Percentiles rank a stretch among this genome's conserved stretches.
phyloP scores from a whole-genome alignment of 2,888 invertebrate species.

The Drepana falcataria region DNA sequence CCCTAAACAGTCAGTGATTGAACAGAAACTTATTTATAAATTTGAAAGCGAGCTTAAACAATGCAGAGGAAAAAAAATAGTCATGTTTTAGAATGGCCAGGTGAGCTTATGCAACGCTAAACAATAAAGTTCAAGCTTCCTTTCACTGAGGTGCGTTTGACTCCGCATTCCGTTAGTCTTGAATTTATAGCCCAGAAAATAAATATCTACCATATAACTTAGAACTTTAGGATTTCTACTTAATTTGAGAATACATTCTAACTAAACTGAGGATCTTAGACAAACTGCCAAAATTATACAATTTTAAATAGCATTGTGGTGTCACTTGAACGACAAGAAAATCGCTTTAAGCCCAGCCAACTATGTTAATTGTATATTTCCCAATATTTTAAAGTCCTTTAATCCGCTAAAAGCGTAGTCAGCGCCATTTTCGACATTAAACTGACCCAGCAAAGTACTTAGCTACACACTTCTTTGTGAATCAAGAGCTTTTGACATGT shows the following conservation, averaged over 20 bases:
- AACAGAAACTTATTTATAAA: slow-evolving; percentile 48
- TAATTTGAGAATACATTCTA: background rate
- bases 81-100: slow-evolving; percentile 40
- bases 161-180: slow-evolving; percentile 4
- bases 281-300: no score
- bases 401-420: background rate
- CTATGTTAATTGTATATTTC: no score
- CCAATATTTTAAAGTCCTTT: background rate
- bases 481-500: slow-evolving; percentile 19
- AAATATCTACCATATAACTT: background rate
- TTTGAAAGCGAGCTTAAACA: slow-evolving; percentile 41
- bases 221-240: no score
- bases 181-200: background rate
- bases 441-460: slow-evolving; percentile 5
- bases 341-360: background rate
- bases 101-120: slow-evolving; percentile 36
- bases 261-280: no score
- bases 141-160: slow-evolving; percentile 38
- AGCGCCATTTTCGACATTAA: background rate
- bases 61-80: slow-evolving; percentile 33
- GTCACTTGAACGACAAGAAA: background rate
- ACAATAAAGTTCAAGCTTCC: slow-evolving; percentile 49
- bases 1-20: slow-evolving; percentile 16
- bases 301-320: background rate
- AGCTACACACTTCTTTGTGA: slow-evolving; percentile 13